Percentiles rank a stretch among this genome's conserved stretches.
These are phyloP conservation scores for Mastomys coucha DNA, from an alignment of 2,113 vertebrate genomes.

Conservation along the genomic window DNA sequence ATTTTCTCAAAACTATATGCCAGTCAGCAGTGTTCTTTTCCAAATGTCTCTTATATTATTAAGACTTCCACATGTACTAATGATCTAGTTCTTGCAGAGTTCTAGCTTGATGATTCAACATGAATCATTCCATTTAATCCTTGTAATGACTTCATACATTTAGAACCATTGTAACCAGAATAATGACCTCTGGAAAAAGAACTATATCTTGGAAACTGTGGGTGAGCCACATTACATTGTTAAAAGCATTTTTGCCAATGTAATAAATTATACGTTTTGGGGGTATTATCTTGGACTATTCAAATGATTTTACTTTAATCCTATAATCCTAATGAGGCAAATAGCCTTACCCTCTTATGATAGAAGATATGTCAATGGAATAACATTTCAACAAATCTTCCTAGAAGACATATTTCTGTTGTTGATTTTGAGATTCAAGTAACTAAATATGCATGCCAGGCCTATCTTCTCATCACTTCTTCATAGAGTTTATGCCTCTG, in stretches of 20 bases:
- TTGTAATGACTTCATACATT: background rate
- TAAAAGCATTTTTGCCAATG: background rate
- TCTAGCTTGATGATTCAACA: background rate
- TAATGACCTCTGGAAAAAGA: background rate
- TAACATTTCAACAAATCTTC: background rate
- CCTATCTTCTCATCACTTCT: accelerated
- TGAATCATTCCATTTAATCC: background rate
- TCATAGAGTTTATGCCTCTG: background rate
- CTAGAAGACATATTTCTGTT: background rate
- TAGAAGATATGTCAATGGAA: background rate
- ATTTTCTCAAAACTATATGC: background rate
- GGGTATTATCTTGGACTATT: background rate
- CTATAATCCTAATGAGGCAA: background rate
- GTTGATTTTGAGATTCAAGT: background rate
- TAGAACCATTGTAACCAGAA: background rate
- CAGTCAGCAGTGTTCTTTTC: background rate
- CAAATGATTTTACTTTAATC: background rate
- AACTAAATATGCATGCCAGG: background rate
- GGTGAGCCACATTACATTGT: background rate
- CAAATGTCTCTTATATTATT: background rate
- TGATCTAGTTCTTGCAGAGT: background rate
- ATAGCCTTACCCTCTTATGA: background rate
- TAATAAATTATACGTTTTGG: background rate
- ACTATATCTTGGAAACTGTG: background rate
- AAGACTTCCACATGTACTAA: background rate